Percentiles rank a stretch among this genome's conserved stretches.
Conservation (phyloP, 2,888 invertebrate genomes). For the Lithophane ornitopus region DNA sequence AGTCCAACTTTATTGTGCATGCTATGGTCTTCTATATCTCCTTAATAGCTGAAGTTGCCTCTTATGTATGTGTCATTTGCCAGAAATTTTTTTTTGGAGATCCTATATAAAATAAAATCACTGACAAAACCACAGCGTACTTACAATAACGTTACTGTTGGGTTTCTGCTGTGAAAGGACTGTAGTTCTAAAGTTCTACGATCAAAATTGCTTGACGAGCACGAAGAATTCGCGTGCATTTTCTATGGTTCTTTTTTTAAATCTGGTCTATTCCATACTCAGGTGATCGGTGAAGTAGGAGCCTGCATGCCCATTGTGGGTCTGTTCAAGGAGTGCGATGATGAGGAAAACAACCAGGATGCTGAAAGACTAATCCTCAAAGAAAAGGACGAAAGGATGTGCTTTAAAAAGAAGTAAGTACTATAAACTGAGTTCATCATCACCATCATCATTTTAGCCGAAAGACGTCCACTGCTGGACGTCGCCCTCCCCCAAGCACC, state of each 20-base stretch:
- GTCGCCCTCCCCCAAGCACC: not conserved
- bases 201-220: too few relatives aligned
- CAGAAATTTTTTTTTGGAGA: too few relatives aligned
- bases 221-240: not conserved
- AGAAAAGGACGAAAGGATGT: conserved; percentile 68
- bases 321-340: conserved; percentile 81
- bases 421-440: not conserved
- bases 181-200: too few relatives aligned
- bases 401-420: conserved; percentile 66
- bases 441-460: not conserved
- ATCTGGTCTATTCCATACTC: not conserved
- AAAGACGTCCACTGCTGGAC: not conserved
- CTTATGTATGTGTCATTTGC: too few relatives aligned
- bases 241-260: not conserved
- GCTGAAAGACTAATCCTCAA: conserved; percentile 31
- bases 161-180: not conserved
- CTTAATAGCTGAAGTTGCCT: too few relatives aligned
- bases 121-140: too few relatives aligned
- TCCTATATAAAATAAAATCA: too few relatives aligned
- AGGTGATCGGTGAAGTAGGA: conserved; percentile 86
- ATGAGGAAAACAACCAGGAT: conserved; percentile 43
- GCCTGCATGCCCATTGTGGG: conserved; percentile 86
- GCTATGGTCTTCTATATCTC: too few relatives aligned
- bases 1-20: too few relatives aligned
- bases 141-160: not conserved